Conservation (phyloP, 2,888 invertebrate species). For the Hirtodrosophila alboralis region DNA sequence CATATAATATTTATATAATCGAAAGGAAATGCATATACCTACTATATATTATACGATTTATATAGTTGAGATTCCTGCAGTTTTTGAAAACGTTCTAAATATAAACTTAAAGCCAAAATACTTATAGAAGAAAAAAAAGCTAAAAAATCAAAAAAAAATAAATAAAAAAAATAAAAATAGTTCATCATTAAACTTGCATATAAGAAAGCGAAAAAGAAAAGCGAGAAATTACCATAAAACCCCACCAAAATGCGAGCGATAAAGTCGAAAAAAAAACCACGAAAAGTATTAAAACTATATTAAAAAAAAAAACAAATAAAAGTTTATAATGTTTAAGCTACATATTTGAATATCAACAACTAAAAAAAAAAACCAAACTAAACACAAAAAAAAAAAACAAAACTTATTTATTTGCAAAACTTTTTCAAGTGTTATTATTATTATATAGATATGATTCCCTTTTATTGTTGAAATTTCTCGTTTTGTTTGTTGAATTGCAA, state of each 20-base stretch:
- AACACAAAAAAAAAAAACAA: background rate
- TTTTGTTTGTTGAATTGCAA: slow-evolving; percentile 52
- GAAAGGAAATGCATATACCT: slow-evolving; percentile 14
- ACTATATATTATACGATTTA: slow-evolving; percentile 22
- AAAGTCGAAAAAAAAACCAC: slow-evolving; percentile 55
- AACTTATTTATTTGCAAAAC: slow-evolving; percentile 2
- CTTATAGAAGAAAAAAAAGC: background rate
- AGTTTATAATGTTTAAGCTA: slow-evolving; percentile 15
- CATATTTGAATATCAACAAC: slow-evolving; percentile 11
- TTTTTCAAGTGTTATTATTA: slow-evolving; percentile 8
- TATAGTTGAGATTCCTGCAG: slow-evolving; percentile 24
- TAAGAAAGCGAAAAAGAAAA: slow-evolving; percentile 14
- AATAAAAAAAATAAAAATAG: slow-evolving; percentile 20
- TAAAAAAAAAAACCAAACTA: too few relatives aligned
- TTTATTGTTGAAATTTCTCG: slow-evolving; percentile 38
- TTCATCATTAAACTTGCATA: slow-evolving; percentile 34
- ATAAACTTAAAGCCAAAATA: slow-evolving; percentile 2
- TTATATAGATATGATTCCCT: slow-evolving; percentile 10
- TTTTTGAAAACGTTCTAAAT: slow-evolving; percentile 24
- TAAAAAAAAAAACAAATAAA: slow-evolving; percentile 25
- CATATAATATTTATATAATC: slow-evolving; percentile 24
- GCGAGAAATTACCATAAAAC: slow-evolving; percentile 40
- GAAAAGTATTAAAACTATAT: slow-evolving; percentile 54
- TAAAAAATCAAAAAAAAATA: slow-evolving; percentile 2
- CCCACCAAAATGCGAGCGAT: slow-evolving; percentile 62